Percentiles rank a stretch among this genome's conserved stretches.
Conservation (phyloP, 2,888 invertebrate genomes). For the Pemphredon lugubris region DNA sequence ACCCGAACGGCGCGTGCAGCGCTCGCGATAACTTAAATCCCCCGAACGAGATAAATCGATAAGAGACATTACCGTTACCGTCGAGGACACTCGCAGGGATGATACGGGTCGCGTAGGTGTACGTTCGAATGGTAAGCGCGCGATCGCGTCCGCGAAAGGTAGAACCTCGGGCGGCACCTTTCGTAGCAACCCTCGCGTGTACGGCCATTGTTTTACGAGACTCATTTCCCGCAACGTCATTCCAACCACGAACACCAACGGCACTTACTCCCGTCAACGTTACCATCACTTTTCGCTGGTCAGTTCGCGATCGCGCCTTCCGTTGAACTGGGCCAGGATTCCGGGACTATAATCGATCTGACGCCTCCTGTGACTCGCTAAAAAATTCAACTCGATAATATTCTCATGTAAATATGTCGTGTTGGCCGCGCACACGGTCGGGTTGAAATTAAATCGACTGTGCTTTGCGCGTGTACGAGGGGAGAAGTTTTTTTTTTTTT, state of each 20-base stretch:
- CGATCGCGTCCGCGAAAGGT: constrained; percentile 21
- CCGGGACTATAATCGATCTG: constrained; percentile 47
- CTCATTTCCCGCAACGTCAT: constrained; percentile 77
- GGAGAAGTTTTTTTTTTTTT: no score
- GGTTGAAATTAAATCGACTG: no score
- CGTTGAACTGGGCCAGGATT: constrained; percentile 58
- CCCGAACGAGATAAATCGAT: constrained; percentile 32
- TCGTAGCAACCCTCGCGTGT: constrained; percentile 71
- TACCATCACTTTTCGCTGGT: constrained; percentile 46
- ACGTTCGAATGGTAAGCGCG: no score
- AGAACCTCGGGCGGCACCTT: constrained; percentile 35
- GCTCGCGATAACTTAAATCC: not conserved
- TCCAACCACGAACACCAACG: constrained; percentile 63
- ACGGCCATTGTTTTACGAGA: constrained; percentile 75
- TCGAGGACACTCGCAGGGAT: constrained; percentile 39
- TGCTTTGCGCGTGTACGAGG: no score
- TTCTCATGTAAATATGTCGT: constrained; percentile 4
- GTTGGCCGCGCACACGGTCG: not conserved
- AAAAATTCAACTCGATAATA: constrained; percentile 29
- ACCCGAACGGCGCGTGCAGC: constrained; percentile 1
- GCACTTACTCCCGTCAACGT: constrained; percentile 57
- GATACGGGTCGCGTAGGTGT: constrained; percentile 36
- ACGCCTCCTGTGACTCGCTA: constrained; percentile 35
- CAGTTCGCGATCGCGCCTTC: constrained; percentile 46
- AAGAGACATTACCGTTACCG: constrained; percentile 43